Evolutionary conservation across 2,797 vertebrate species (phyloP), one percentile per base, ranked within the genome.

Genomic region (Urosaurus nigricauda): DNA sequence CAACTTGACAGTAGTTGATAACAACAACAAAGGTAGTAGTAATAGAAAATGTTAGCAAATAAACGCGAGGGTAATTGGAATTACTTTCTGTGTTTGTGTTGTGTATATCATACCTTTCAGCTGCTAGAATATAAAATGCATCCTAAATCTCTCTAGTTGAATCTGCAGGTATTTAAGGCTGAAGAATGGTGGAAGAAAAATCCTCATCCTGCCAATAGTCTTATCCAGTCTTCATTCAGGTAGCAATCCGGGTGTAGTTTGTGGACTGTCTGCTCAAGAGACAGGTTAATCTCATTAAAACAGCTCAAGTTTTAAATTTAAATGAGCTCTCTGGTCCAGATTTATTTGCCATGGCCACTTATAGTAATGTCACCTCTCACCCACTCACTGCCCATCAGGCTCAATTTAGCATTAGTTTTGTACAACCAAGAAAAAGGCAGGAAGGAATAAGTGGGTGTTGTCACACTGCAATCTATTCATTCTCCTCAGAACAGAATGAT

Each of bases 151-250:
- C 56, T 58, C 83, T 12, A 37, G 21, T 14, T 37, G 68, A 56
- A 84, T 21, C 68, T 35, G 32, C n/a, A 17, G 14, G 71, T 13
- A 77, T 63, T 85, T 63, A 75, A 63, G 56, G 7, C 26, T n/a
- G 63, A 37, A 5, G 85, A 73, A 86, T 26, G 85, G 35, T 16
- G 0, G 0, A 73, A 51, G 2, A 3, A 43, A 29, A 43, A 77
- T 74, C 68, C 29, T 86, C 85, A 89, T 17, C 84, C 21, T 51
- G 47, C 14, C 79, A 5, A n/a, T 51, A 37, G 40, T 32, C 65
- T 70, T 89, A 53, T 68, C 79, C 85, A 87, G 71, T 89, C 86
- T n/a, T 84, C 86, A 7, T 82, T 83, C 37, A 81, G 73, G 65
- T 0, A 0, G 29, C 78, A 74, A 37, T 80, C 26, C 79, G 68